Conservation (phyloP, 30 jellyfish, hydroid and myxozoan genomes). For the Aurelia sp. region DNA sequence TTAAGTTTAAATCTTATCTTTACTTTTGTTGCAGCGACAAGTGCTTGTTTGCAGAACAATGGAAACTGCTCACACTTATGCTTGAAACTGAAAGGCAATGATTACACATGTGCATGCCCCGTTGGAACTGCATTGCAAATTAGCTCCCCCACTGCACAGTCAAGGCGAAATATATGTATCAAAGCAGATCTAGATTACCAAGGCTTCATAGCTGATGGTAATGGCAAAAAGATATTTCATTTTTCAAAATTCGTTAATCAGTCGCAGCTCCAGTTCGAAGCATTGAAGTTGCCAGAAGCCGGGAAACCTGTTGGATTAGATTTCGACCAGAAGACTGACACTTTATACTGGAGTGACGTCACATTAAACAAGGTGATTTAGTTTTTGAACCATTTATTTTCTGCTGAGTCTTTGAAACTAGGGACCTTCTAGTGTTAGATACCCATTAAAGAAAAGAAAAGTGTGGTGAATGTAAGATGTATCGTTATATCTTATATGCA, state of each 20-base stretch:
- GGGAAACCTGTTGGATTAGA: constrained; percentile 67
- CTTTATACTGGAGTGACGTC: constrained; percentile 68
- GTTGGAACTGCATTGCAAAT: constrained; percentile 58
- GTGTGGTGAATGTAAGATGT: too few species aligned
- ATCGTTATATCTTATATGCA: too few species aligned
- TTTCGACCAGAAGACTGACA: constrained; percentile 27
- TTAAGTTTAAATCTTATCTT: too few species aligned
- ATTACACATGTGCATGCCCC: constrained; percentile 82
- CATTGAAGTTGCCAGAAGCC: constrained; percentile 8
- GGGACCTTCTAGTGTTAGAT: too few species aligned
- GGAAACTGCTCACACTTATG: constrained; percentile 89
- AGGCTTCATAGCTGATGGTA: constrained; percentile 50
- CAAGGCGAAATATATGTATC: constrained; percentile 7
- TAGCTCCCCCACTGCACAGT: neutral
- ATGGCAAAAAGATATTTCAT: constrained; percentile 31
- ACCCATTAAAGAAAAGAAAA: too few species aligned
- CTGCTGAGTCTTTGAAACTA: too few species aligned
- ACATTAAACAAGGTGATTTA: constrained; percentile 38
- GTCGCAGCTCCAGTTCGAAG: constrained; percentile 49
- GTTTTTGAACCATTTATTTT: neutral
- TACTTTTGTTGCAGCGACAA: constrained; percentile 44
- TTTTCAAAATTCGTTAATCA: constrained; percentile 53
- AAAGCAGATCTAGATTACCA: constrained; percentile 62
- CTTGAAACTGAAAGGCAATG: constrained; percentile 29
- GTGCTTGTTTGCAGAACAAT: constrained; percentile 52